Evolutionary conservation across 2,888 invertebrate genomes (phyloP).

Genomic region (Dastarcus helophoroides): DNA sequence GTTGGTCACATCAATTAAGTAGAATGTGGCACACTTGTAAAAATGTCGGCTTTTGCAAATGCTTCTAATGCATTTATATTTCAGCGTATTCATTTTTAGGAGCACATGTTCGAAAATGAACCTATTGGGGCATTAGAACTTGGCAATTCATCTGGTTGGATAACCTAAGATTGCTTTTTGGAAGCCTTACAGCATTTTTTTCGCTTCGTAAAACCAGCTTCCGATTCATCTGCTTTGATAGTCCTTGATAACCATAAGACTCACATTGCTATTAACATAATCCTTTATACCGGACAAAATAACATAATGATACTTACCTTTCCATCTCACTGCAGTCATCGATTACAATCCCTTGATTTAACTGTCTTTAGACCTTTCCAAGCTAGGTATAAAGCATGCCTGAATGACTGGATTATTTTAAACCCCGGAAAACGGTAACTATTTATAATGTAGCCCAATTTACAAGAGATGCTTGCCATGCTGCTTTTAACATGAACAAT

Average conservation of each 20-base stretch:
- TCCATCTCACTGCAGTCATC: conserved; percentile 13
- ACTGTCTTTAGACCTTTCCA: conserved; percentile 21
- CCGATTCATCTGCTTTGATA: conserved; percentile 4
- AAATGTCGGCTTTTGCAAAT: conserved; percentile 11
- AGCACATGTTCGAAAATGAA: conserved; percentile 10
- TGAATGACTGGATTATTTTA: conserved; percentile 25
- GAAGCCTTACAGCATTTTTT: conserved; percentile 11
- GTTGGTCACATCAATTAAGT: conserved; percentile 15
- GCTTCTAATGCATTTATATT: conserved; percentile 13
- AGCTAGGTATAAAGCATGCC: conserved; percentile 12
- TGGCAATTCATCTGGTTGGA: conserved; percentile 11
- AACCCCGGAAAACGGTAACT: conserved; percentile 25
- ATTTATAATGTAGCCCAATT: conserved; percentile 23
- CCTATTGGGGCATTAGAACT: conserved; percentile 9
- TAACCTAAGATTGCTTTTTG: conserved; percentile 10
- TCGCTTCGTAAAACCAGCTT: conserved; percentile 7
- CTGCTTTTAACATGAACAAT: conserved; percentile 19
- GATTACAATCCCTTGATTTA: conserved; percentile 23
- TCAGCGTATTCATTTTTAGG: conserved; percentile 15
- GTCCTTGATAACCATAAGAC: background rate
- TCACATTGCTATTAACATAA: background rate
- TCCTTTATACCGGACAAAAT: background rate
- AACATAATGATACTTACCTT: conserved; percentile 7
- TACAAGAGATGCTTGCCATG: conserved; percentile 15
- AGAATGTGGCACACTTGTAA: conserved; percentile 7